A percentile compares a stretch with the other conserved stretches of the same genome.
Evolutionary conservation across 2,888 invertebrate species (phyloP).

Genomic region (Tetanocera ferruginea): DNA sequence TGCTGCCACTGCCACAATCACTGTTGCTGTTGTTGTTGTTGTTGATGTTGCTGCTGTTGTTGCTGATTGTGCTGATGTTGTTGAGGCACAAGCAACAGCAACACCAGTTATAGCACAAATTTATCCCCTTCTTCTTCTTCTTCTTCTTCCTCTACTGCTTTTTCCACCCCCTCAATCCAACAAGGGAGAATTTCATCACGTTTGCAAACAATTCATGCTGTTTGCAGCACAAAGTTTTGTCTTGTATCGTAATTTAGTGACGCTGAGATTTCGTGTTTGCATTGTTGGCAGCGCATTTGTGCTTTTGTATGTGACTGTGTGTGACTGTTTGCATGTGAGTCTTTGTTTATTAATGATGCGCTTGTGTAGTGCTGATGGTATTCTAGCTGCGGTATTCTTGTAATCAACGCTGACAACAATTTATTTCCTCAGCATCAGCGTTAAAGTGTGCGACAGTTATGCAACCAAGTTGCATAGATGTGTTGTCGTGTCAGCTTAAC

Average conservation of each 20-base stretch:
- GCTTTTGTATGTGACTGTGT: neutral
- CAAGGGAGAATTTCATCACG: neutral
- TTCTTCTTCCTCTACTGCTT: conserved; percentile 14
- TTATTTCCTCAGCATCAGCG: no score
- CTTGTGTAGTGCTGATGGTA: neutral
- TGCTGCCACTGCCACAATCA: neutral
- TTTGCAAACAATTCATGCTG: no score
- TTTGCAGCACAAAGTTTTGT: no score
- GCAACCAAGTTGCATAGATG: no score
- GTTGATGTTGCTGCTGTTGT: neutral
- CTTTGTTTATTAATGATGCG: neutral
- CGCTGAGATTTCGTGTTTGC: neutral
- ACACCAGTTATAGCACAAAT: neutral
- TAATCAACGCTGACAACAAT: no score
- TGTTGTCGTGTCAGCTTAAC: no score
- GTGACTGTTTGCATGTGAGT: neutral
- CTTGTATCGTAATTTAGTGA: neutral
- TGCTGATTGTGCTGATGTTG: conserved; percentile 5
- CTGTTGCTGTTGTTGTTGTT: neutral
- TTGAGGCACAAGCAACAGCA: neutral
- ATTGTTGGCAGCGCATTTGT: neutral
- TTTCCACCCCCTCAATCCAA: neutral
- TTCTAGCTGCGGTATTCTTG: no score
- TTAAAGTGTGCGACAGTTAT: no score
- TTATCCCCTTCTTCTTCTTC: neutral